A percentile compares a stretch with the other conserved stretches of the same genome.
Conservation (phyloP, 2,797 vertebrate genomes). For the Alcedo atthis region DNA sequence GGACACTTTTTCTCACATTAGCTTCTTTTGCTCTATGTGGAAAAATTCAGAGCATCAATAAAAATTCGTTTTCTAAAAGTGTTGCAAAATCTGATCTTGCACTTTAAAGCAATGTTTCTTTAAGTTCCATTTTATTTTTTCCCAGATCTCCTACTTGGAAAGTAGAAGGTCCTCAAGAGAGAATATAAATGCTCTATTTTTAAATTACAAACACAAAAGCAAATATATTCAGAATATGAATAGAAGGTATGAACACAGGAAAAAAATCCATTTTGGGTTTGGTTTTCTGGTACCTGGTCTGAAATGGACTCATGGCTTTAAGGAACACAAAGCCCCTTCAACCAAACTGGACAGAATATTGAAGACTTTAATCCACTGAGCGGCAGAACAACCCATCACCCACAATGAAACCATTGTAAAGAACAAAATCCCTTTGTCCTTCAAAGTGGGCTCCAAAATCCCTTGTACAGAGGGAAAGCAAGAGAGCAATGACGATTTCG, state of each 20-base stretch:
- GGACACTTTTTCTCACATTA: constrained; percentile 2
- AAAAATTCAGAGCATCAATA: background rate
- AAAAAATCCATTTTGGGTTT: background rate
- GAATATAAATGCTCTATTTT: background rate
- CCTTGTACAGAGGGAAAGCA: background rate
- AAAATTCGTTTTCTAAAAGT: background rate
- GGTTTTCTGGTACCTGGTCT: background rate
- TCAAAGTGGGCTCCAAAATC: background rate
- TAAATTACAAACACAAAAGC: background rate
- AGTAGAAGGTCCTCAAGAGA: background rate
- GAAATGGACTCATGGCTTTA: accelerated
- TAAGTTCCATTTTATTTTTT: background rate
- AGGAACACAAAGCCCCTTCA: background rate
- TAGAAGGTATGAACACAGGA: accelerated
- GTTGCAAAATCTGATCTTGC: background rate
- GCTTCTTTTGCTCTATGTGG: background rate
- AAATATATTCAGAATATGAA: background rate
- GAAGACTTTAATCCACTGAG: background rate
- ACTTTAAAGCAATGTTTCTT: background rate
- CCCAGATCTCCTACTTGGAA: background rate
- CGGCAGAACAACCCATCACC: background rate
- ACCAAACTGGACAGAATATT: background rate
- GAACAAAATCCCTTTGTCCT: constrained; percentile 52
- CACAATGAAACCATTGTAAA: constrained; percentile 38
- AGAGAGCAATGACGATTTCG: background rate